phyloP scores from a whole-genome alignment of 2,888 invertebrate genomes.

The Cosmia pyralina region DNA sequence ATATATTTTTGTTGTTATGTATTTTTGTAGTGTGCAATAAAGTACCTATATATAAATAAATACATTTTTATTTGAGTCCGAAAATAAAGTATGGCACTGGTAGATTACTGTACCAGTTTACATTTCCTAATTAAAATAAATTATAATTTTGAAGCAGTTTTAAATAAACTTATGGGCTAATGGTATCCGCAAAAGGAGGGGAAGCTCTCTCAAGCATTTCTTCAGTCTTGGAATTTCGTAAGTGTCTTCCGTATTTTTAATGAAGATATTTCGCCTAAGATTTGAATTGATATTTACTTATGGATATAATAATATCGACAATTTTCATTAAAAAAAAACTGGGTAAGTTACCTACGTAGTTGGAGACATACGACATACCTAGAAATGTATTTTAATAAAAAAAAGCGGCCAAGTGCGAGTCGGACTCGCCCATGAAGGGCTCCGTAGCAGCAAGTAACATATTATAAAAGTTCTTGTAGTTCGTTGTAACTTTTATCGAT shows the following conservation, averaged over 20 bases:
- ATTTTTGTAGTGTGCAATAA: too few species aligned
- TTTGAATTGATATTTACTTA: not conserved
- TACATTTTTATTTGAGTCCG: not conserved
- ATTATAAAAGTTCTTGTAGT: too few species aligned
- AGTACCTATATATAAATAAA: not conserved
- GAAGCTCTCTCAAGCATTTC: not conserved
- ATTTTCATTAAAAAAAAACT: too few species aligned
- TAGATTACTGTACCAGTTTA: not conserved
- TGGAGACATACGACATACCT: not conserved
- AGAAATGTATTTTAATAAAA: not conserved
- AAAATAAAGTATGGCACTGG: not conserved
- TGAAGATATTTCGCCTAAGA: not conserved
- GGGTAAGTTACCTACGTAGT: not conserved
- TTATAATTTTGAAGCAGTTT: not conserved
- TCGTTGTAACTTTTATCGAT: too few species aligned
- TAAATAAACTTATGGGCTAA: constrained; percentile 18
- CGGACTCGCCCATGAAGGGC: too few species aligned
- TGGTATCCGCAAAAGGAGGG: not conserved
- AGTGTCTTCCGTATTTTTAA: not conserved
- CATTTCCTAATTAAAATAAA: constrained; percentile 14
- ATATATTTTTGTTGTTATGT: too few species aligned
- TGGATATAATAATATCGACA: too few species aligned
- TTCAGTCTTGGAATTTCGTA: not conserved
- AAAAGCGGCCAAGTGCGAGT: too few species aligned
- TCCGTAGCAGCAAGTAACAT: too few species aligned